Base-by-base conservation (phyloP, 2,888 invertebrate species). In the Nomada goodeniana region DNA sequence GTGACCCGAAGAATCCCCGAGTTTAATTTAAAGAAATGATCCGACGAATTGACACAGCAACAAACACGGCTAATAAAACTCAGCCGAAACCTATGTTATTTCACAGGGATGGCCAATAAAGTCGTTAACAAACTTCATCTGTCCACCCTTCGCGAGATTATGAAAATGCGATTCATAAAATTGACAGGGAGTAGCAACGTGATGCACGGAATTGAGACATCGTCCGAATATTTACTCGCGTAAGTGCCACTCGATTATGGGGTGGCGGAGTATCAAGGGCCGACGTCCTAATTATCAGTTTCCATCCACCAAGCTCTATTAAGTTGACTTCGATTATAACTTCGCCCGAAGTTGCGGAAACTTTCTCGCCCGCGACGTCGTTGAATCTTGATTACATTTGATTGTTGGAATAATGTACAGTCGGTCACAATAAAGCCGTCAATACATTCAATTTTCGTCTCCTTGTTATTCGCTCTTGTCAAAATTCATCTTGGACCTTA, bases 311-410 rank as follows among this genome's bases (percentile, higher is more conserved):
- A 83, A 91, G 90, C 89, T 91, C 90, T 89, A 90, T 89, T 90
- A 90, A 91, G 87, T 89, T 86, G 89, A 89, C 91, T 91, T 92
- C 89, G 91, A 92, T 91, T 91, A 92, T 89, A 91, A 92, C 91
- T 92, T 91, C 60, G 82, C 61, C 70, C 70, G 63, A 90, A 91
- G 88, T 91, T 91, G 67, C 59, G 57, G 86, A 80, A 86, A 87
- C 80, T 87, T 87, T 72, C 67, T 47, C 67, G 63, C 36, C 57
- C 47, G 23, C 70, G 75, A 75, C 60, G 72, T 78, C 53, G 68
- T 59, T 73, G 73, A 47, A 77, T 64, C 50, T 65, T 78, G 86
- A 86, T 86, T 83, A 86, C 83, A 81, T 80, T 64, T 73, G 79
- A 81, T 78, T 76, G 76, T 76, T 29, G 59, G 80, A 81, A 81